These are phyloP conservation scores for Sebastes steindachneri DNA, from an alignment of 2,797 vertebrate species.

Conservation along the genomic window DNA sequence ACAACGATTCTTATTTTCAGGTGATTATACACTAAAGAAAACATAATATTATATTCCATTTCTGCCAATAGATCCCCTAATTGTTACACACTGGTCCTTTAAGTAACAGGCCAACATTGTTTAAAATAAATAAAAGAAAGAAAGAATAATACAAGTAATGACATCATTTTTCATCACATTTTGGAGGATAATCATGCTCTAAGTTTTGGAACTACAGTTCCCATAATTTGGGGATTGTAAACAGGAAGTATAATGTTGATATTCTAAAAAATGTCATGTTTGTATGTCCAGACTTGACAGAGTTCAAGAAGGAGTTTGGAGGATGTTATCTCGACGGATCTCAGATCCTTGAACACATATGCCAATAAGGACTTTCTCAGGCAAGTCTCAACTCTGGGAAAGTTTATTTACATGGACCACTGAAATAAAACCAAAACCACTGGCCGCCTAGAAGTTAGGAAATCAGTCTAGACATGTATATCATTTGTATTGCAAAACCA, in stretches of 20 bases:
- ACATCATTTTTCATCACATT: no score
- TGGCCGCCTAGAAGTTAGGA: not conserved
- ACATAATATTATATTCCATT: no score
- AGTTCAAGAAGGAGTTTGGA: not conserved
- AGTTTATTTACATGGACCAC: not conserved
- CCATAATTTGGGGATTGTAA: not conserved
- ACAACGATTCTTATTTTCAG: no score
- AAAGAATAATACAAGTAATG: no score
- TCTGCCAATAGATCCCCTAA: no score
- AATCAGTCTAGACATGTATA: not conserved
- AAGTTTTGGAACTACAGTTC: not conserved
- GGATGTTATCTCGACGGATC: not conserved
- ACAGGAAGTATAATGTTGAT: not conserved
- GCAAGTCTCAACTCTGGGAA: not conserved
- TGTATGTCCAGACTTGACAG: not conserved
- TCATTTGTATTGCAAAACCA: not conserved
- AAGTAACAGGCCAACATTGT: no score
- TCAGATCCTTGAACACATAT: not conserved
- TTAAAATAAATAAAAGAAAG: no score
- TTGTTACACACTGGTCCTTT: no score
- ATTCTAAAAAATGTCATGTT: not conserved
- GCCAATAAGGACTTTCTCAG: not conserved
- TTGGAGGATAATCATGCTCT: no score
- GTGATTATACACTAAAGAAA: no score
- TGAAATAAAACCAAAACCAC: not conserved